A percentile compares a stretch with the other conserved stretches of the same genome.
phyloP scores from a whole-genome alignment of 35 echinoderm and acorn worm genomes.

The Hemicentrotus pulcherrimus region DNA sequence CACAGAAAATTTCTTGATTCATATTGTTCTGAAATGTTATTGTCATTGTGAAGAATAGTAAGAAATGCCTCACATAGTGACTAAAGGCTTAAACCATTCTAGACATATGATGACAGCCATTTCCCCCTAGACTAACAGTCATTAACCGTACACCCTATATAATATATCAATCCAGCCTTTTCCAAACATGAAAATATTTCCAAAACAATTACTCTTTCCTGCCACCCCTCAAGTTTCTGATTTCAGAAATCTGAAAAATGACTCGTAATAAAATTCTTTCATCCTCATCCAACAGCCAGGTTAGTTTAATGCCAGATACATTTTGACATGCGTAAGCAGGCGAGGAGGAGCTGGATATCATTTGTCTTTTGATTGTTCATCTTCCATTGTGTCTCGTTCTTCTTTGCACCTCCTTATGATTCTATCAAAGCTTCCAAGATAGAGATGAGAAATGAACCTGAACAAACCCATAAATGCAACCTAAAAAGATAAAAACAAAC shows the following conservation, averaged over 20 bases:
- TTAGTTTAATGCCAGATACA: not conserved
- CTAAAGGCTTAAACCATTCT: no score
- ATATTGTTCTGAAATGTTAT: no score
- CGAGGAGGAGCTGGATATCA: not conserved
- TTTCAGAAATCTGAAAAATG: not conserved
- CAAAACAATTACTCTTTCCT: not conserved
- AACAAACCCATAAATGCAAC: constrained; percentile 56
- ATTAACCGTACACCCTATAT: no score
- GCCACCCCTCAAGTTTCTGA: not conserved
- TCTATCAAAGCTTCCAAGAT: constrained; percentile 53
- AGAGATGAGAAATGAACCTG: constrained; percentile 48
- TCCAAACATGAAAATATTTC: not conserved
- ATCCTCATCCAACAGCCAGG: not conserved
- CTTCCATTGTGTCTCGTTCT: not conserved
- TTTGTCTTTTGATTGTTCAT: not conserved
- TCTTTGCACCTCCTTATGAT: constrained; percentile 49
- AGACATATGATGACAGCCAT: no score
- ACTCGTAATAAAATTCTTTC: not conserved
- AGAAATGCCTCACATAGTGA: no score
- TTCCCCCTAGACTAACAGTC: no score
- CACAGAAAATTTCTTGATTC: no score
- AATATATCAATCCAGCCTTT: not conserved
- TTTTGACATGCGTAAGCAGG: not conserved
- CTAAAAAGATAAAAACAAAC: not conserved
- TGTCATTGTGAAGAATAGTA: no score